Evolutionary conservation across 2,797 vertebrate species (phyloP).

Genomic region (Lacerta viridis): DNA sequence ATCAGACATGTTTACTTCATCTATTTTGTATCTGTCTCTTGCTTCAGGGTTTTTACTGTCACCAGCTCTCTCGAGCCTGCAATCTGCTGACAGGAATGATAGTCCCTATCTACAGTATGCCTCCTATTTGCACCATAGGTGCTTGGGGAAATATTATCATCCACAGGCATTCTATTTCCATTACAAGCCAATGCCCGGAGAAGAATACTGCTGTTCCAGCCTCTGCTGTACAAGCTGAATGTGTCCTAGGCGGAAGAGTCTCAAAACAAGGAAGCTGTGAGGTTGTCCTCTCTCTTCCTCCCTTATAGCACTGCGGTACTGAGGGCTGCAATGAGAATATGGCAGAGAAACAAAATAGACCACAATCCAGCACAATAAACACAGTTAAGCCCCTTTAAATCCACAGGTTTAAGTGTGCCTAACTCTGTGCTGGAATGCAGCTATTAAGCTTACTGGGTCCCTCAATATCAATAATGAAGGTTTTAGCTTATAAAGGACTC

Average conservation of each 20-base stretch:
- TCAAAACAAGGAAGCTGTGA: neutral
- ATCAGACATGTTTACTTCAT: neutral
- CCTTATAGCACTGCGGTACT: neutral
- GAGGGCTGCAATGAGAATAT: neutral
- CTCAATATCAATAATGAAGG: neutral
- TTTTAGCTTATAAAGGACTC: conserved; percentile 21
- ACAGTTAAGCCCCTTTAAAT: neutral
- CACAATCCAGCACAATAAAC: neutral
- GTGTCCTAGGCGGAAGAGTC: neutral
- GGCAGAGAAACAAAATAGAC: conserved; percentile 26
- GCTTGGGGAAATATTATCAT: conserved; percentile 38
- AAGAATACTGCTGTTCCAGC: conserved; percentile 33
- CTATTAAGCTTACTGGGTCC: neutral
- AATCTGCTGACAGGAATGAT: conserved; percentile 32
- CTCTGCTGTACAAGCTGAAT: conserved; percentile 20
- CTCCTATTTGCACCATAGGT: conserved; percentile 33
- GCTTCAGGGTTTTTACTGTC: conserved; percentile 36
- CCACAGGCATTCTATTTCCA: conserved; percentile 24
- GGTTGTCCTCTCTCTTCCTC: conserved; percentile 7
- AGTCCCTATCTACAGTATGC: neutral
- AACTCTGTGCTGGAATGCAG: neutral
- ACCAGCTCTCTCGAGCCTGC: conserved; percentile 36
- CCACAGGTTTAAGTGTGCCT: neutral
- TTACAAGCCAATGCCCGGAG: conserved; percentile 36
- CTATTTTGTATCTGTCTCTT: conserved; percentile 27